Percentiles rank a stretch among this genome's conserved stretches.
Conservation (phyloP, 2,888 invertebrate species). For the Chesias legatella region DNA sequence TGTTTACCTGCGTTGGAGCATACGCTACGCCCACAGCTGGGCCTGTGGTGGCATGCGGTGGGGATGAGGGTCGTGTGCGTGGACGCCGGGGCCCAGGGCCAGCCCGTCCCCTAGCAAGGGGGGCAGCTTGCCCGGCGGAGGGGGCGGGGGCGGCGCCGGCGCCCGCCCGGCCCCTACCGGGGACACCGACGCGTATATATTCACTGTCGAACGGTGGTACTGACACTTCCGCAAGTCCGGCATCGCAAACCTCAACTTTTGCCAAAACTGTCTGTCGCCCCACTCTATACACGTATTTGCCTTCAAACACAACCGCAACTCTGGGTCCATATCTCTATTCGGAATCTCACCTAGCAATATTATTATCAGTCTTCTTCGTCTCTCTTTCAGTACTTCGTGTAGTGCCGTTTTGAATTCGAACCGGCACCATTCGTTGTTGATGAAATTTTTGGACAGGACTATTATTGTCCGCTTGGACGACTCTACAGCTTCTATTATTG, state of each 20-base stretch:
- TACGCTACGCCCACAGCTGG: conserved; percentile 90
- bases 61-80: conserved; percentile 65
- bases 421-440: conserved; percentile 96
- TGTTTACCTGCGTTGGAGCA: conserved; percentile 83
- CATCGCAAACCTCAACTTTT: conserved; percentile 94
- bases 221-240: conserved; percentile 87
- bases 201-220: conserved; percentile 84
- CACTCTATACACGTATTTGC: conserved; percentile 95
- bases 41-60: conserved; percentile 83
- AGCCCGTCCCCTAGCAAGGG: conserved; percentile 77
- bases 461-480: conserved; percentile 93
- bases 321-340: conserved; percentile 93
- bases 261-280: conserved; percentile 98
- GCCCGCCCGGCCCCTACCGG: conserved; percentile 78
- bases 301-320: conserved; percentile 93
- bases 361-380: conserved; percentile 92
- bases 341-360: conserved; percentile 94
- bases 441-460: conserved; percentile 94
- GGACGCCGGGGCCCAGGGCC: conserved; percentile 65
- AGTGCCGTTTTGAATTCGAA: conserved; percentile 97
- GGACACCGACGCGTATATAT: conserved; percentile 85
- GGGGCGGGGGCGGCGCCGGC: conserved; percentile 82
- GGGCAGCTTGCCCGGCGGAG: conserved; percentile 83
- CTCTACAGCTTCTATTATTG: conserved; percentile 95
- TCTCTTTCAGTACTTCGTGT: conserved; percentile 93